Conservation (phyloP, 2,113 vertebrate genomes). For the Albula goreensis region DNA sequence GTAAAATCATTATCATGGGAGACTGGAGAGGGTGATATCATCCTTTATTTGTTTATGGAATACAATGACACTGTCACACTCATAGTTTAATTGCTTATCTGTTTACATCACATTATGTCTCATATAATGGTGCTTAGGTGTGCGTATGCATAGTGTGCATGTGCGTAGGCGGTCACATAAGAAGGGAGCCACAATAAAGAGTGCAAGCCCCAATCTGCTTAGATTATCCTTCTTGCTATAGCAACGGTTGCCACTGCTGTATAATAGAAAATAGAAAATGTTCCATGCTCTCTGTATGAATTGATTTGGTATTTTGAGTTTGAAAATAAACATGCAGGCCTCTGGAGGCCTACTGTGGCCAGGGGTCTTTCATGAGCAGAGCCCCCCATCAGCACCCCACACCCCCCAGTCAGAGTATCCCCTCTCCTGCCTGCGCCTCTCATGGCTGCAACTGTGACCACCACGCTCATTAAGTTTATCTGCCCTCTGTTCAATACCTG, state of each 20-base stretch:
- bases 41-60: no score
- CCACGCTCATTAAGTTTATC: slow-evolving; percentile 9
- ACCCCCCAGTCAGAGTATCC: slow-evolving; percentile 36
- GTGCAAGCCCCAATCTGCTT: slow-evolving; percentile 31
- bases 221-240: slow-evolving; percentile 44
- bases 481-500: neutral
- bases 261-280: slow-evolving; percentile 23
- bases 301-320: slow-evolving; percentile 37
- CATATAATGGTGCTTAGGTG: neutral
- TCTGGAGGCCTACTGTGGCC: neutral
- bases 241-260: slow-evolving; percentile 40
- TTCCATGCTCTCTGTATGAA: slow-evolving; percentile 41
- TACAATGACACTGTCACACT: no score
- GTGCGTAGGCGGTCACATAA: neutral
- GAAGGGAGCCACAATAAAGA: slow-evolving; percentile 21
- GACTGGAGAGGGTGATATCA: no score
- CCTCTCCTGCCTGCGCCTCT: slow-evolving; percentile 16
- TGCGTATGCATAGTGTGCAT: neutral
- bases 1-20: no score
- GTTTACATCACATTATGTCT: no score
- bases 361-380: slow-evolving; percentile 10
- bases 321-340: slow-evolving; percentile 45
- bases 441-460: slow-evolving; percentile 10
- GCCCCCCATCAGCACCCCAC: neutral
- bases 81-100: no score